A percentile compares a stretch with the other conserved stretches of the same genome.
Conservation (phyloP, 2,113 vertebrate species). For the Colossoma macropomum region DNA sequence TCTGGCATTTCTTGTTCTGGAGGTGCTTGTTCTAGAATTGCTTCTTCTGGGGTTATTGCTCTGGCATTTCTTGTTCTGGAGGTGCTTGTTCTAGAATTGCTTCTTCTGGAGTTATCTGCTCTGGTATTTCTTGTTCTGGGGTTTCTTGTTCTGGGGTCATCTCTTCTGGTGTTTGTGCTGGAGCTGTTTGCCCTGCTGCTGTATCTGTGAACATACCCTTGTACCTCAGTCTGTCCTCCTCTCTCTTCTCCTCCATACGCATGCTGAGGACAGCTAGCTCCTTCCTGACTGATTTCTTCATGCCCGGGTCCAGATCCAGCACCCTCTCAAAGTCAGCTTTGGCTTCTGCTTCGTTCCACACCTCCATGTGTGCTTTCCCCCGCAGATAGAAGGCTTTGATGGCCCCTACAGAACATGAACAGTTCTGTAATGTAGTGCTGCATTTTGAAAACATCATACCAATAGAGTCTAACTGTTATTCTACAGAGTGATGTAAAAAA, state of each 20-base stretch:
- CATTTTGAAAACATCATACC: background rate
- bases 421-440: background rate
- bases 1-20: background rate
- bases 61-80: background rate
- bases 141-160: background rate
- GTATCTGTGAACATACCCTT: constrained; percentile 76
- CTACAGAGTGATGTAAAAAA: too few relatives aligned
- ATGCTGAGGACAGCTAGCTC: constrained; percentile 80
- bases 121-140: background rate
- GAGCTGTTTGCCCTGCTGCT: background rate
- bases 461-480: too few relatives aligned
- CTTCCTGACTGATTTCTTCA: constrained; percentile 80
- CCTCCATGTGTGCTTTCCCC: constrained; percentile 85
- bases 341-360: constrained; percentile 84
- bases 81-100: background rate
- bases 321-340: constrained; percentile 81
- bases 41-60: background rate
- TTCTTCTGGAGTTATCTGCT: background rate
- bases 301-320: constrained; percentile 82
- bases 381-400: constrained; percentile 85
- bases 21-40: background rate
- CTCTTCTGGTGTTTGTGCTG: background rate
- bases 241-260: constrained; percentile 83
- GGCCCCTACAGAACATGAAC: constrained; percentile 65
- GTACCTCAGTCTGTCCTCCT: constrained; percentile 83